Evolutionary conservation across 2,888 invertebrate genomes (phyloP).

Genomic region (Habrosyne pyritoides): DNA sequence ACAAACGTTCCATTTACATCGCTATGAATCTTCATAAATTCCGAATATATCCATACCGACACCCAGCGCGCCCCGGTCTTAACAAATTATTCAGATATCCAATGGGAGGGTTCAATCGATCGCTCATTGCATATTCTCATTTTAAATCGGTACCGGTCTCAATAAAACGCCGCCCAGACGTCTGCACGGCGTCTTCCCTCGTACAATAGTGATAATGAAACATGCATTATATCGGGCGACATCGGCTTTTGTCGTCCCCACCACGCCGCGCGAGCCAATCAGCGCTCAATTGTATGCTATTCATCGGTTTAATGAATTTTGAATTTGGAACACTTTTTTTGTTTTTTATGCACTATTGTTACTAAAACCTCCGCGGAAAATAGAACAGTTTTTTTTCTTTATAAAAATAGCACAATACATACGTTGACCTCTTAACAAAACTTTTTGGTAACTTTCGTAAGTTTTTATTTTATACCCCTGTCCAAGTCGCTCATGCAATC

Average conservation of each 20-base stretch:
- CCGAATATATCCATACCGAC: not conserved
- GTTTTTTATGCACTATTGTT: not conserved
- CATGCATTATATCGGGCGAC: slow-evolving; percentile 46
- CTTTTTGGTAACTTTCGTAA: too few relatives aligned
- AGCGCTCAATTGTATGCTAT: slow-evolving; percentile 36
- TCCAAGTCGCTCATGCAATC: too few relatives aligned
- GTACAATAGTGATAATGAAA: slow-evolving; percentile 68
- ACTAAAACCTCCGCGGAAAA: not conserved
- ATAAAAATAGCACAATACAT: too few relatives aligned
- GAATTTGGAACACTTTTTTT: slow-evolving; percentile 41
- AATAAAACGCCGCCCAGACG: slow-evolving; percentile 54
- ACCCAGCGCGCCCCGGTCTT: not conserved
- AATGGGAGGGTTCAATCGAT: slow-evolving; percentile 48
- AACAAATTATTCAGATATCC: slow-evolving; percentile 6
- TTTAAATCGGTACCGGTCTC: slow-evolving; percentile 52
- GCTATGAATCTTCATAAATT: slow-evolving; percentile 1
- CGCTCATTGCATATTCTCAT: slow-evolving; percentile 68
- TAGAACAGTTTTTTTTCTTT: too few relatives aligned
- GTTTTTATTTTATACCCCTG: too few relatives aligned
- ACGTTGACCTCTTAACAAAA: too few relatives aligned
- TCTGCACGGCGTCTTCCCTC: slow-evolving; percentile 50
- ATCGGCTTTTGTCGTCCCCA: slow-evolving; percentile 49
- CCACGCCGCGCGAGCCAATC: slow-evolving; percentile 50
- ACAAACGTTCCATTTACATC: not conserved
- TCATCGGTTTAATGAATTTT: slow-evolving; percentile 58